Evolutionary conservation across 2,888 invertebrate genomes (phyloP).

Genomic region (Sussaba pulchella): DNA sequence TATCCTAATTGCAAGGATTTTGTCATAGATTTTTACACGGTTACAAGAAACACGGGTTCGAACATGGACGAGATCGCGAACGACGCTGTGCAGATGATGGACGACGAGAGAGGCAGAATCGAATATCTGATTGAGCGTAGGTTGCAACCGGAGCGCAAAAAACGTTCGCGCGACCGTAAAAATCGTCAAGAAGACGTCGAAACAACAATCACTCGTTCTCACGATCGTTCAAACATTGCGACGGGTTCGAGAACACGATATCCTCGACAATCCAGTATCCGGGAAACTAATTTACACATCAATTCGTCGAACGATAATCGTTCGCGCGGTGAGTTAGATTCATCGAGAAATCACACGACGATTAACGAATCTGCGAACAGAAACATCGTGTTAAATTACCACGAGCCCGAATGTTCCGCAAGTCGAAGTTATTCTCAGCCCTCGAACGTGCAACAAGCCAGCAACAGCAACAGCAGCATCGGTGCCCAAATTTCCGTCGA

Average conservation of each 20-base stretch:
- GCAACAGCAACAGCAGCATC: too few relatives aligned
- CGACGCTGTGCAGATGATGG: constrained; percentile 79
- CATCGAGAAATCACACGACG: background rate
- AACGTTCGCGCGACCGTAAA: constrained; percentile 47
- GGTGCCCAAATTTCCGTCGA: too few relatives aligned
- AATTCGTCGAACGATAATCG: constrained; percentile 9
- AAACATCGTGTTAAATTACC: constrained; percentile 12
- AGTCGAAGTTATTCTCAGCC: background rate
- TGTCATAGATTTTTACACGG: constrained; percentile 85
- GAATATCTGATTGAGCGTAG: constrained; percentile 62
- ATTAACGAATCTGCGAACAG: background rate
- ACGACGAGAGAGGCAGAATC: constrained; percentile 69
- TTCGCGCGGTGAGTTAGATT: background rate
- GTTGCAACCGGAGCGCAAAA: constrained; percentile 58
- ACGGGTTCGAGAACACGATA: constrained; percentile 34
- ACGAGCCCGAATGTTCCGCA: constrained; percentile 30
- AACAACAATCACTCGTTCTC: constrained; percentile 12
- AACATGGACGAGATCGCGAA: constrained; percentile 83
- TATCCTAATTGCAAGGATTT: constrained; percentile 89
- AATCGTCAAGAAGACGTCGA: constrained; percentile 22
- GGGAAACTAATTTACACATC: background rate
- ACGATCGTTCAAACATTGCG: constrained; percentile 20
- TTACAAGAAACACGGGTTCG: constrained; percentile 80
- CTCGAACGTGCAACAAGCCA: too few relatives aligned
- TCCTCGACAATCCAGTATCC: constrained; percentile 3